Evolutionary conservation across 2,888 invertebrate species (phyloP).

Genomic region (Caenorhabditis parvicauda): DNA sequence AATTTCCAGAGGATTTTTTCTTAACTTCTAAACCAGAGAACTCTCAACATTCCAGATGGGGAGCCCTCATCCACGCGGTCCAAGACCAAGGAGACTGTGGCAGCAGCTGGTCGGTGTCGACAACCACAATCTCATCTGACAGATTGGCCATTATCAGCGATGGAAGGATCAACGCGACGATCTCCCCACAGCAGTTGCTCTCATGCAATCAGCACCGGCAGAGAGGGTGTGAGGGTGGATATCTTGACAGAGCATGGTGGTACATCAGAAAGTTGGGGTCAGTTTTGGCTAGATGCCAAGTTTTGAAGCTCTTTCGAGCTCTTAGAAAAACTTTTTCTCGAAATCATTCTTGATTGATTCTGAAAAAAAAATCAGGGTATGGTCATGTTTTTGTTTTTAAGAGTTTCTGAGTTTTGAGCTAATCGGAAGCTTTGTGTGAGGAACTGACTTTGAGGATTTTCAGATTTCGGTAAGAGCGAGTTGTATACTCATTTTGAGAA

Average conservation of each 20-base stretch:
- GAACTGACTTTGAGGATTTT: no score
- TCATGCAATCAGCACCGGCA: slow-evolving; percentile 80
- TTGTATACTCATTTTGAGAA: no score
- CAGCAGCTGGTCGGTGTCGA: slow-evolving; percentile 82
- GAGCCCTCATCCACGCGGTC: slow-evolving; percentile 72
- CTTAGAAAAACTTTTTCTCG: neutral
- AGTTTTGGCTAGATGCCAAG: slow-evolving; percentile 17
- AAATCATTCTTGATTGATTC: neutral
- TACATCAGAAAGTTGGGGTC: slow-evolving; percentile 75
- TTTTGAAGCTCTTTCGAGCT: no score
- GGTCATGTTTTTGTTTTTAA: no score
- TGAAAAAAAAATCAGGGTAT: no score
- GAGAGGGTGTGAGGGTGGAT: slow-evolving; percentile 81
- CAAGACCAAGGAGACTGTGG: slow-evolving; percentile 75
- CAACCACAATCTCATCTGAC: slow-evolving; percentile 68
- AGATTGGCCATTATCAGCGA: slow-evolving; percentile 78
- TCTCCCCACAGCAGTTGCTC: slow-evolving; percentile 82
- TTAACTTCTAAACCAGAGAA: neutral
- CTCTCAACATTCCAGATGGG: slow-evolving; percentile 74
- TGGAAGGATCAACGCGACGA: slow-evolving; percentile 73
- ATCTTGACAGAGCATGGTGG: slow-evolving; percentile 87
- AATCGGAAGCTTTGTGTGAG: no score
- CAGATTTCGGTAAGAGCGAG: no score
- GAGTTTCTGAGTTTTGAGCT: no score
- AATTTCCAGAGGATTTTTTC: no score